Conservation (phyloP, 2,113 vertebrate genomes). For the Rhynchomys soricoides region DNA sequence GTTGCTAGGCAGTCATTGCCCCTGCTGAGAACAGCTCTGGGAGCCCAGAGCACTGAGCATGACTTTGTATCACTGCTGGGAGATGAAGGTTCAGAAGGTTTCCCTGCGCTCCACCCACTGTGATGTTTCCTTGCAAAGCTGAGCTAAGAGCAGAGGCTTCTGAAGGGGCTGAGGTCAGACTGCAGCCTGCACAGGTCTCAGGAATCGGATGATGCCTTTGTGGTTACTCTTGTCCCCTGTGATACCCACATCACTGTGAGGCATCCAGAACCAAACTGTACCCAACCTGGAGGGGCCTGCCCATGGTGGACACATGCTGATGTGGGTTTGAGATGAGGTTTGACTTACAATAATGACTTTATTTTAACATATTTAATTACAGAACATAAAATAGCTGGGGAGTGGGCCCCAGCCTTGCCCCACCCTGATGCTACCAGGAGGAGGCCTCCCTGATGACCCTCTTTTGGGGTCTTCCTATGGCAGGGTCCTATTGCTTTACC, state of each 20-base stretch:
- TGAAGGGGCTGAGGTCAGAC: not conserved
- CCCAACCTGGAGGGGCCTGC: not conserved
- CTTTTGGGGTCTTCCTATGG: constrained; percentile 58
- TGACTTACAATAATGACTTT: constrained; percentile 85
- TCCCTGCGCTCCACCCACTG: not conserved
- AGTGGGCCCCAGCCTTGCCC: constrained; percentile 63
- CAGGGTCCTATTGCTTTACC: constrained; percentile 78
- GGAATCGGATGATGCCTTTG: not conserved
- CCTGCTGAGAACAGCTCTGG: not conserved
- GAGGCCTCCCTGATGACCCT: constrained; percentile 74
- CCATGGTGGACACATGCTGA: rapidly evolving
- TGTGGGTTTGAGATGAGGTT: not conserved
- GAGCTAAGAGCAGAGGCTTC: no score
- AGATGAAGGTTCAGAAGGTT: not conserved
- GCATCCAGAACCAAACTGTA: not conserved
- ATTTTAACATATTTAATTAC: constrained; percentile 87
- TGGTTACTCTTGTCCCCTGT: no score
- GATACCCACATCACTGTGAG: rapidly evolving
- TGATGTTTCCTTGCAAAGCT: not conserved
- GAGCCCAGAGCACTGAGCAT: not conserved
- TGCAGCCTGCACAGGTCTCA: not conserved
- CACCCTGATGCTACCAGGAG: constrained; percentile 36
- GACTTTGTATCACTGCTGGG: rapidly evolving
- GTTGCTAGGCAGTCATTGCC: not conserved
- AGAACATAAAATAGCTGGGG: constrained; percentile 84